phyloP scores from a whole-genome alignment of 2,113 vertebrate genomes.

The Mesitornis unicolor region DNA sequence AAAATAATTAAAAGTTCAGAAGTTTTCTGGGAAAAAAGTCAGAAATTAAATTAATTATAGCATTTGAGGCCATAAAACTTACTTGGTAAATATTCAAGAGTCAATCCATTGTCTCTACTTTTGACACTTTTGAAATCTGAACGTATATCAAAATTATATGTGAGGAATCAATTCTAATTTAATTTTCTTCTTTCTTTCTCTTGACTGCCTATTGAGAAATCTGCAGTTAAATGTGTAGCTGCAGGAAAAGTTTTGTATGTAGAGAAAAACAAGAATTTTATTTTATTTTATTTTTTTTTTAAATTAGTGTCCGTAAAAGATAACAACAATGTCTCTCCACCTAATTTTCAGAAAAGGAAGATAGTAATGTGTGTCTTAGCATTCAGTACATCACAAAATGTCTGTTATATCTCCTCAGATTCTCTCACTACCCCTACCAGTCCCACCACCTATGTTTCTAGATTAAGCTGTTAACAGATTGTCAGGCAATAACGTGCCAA shows the following conservation, averaged over 20 bases:
- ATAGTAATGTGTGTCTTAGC: background rate
- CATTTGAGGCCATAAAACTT: background rate
- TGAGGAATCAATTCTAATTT: background rate
- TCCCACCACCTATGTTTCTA: background rate
- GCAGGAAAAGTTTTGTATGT: background rate
- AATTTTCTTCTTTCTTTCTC: background rate
- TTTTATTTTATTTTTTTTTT: background rate
- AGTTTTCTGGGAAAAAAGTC: background rate
- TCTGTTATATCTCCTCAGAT: background rate
- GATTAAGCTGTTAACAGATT: background rate
- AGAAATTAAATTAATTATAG: background rate
- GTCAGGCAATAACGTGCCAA: background rate
- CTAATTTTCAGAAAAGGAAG: background rate
- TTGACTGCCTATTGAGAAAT: background rate
- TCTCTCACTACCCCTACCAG: background rate
- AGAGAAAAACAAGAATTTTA: background rate
- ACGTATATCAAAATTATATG: background rate
- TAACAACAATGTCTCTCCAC: background rate
- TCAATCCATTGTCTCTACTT: background rate
- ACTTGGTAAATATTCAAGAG: background rate
- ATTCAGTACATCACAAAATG: background rate
- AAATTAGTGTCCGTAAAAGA: background rate
- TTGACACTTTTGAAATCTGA: background rate
- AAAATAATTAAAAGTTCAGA: background rate
- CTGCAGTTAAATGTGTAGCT: background rate